These are phyloP conservation scores for Paradisaea rubra DNA, from an alignment of 2,113 vertebrate genomes.

Conservation along the genomic window DNA sequence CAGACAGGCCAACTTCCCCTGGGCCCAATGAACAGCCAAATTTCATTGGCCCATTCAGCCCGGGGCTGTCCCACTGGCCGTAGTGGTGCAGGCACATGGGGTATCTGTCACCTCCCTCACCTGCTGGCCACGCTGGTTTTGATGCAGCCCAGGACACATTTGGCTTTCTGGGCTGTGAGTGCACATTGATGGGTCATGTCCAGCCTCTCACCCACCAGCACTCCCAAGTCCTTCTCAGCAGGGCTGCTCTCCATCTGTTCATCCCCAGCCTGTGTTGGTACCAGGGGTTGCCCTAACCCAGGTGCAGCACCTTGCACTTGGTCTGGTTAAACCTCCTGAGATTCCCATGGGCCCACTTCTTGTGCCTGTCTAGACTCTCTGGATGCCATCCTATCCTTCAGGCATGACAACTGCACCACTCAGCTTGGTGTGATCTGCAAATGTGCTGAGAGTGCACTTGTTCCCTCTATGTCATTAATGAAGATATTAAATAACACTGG, in stretches of 20 bases:
- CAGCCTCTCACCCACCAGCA: background rate
- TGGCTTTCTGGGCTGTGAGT: background rate
- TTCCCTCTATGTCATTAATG: background rate
- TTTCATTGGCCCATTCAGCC: background rate
- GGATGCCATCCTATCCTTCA: background rate
- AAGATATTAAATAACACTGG: background rate
- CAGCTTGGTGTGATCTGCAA: background rate
- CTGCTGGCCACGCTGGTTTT: accelerated
- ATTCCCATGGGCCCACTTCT: background rate
- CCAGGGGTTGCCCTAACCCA: background rate
- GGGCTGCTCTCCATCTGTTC: background rate
- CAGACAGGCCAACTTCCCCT: background rate
- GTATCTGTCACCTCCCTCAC: background rate
- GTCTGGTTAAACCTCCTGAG: background rate
- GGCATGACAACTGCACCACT: no score
- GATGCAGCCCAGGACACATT: background rate
- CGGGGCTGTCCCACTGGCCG: accelerated
- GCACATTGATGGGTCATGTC: background rate
- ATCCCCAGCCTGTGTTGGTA: background rate
- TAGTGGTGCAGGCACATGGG: accelerated
- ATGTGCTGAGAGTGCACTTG: background rate
- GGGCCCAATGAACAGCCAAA: background rate
- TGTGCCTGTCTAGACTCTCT: no score
- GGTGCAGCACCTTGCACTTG: background rate
- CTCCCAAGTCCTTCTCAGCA: background rate